Conservation (phyloP, 2,113 vertebrate species). For the Xiphophorus maculatus region DNA sequence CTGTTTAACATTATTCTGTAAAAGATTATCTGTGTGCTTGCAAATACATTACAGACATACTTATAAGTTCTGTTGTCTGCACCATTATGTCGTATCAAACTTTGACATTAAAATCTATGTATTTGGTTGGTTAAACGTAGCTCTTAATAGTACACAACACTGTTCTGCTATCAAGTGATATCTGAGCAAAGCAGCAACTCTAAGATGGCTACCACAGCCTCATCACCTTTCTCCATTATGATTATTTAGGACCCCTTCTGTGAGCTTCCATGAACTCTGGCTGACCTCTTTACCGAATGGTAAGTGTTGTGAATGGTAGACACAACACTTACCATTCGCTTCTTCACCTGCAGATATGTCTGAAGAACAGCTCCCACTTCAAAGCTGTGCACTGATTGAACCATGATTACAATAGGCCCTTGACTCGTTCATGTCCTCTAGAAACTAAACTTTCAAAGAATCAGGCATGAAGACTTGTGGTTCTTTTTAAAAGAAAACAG, state of each 20-base stretch:
- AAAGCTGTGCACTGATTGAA: constrained; percentile 71
- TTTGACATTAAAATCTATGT: neutral
- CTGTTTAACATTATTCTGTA: neutral
- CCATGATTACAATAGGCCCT: constrained; percentile 73
- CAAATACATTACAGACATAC: too few species aligned
- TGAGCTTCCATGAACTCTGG: constrained; percentile 57
- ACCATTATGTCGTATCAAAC: too few species aligned
- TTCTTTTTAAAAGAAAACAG: constrained; percentile 28
- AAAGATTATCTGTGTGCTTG: neutral
- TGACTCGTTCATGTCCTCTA: constrained; percentile 67
- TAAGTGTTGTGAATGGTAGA: constrained; percentile 27
- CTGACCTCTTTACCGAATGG: constrained; percentile 62
- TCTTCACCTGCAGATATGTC: constrained; percentile 71
- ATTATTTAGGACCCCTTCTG: constrained; percentile 30
- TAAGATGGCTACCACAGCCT: neutral
- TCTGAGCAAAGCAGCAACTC: constrained; percentile 14
- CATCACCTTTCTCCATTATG: neutral
- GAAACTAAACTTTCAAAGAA: constrained; percentile 62
- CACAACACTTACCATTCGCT: constrained; percentile 67
- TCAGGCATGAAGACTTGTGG: constrained; percentile 28
- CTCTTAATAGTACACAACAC: neutral
- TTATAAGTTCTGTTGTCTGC: neutral
- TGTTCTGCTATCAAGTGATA: neutral
- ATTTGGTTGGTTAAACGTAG: neutral
- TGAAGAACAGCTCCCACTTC: constrained; percentile 65